Conservation (phyloP, 2,888 invertebrate species). For the Carpatolechia fugitivella region DNA sequence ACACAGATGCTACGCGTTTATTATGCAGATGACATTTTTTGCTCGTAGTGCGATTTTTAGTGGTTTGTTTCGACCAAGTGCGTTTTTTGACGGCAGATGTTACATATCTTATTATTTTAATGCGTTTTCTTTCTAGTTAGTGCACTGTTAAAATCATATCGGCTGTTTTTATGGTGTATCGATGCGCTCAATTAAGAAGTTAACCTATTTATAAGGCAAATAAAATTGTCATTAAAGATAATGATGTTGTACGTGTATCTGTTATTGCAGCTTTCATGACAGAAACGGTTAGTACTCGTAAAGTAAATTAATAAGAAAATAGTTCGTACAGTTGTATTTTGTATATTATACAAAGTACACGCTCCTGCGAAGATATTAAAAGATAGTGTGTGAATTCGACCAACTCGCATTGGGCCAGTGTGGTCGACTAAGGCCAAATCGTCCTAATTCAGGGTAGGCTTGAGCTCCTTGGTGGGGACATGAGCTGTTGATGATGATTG, state of each 20-base stretch:
- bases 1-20: constrained; percentile 59
- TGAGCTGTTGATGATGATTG: too few relatives aligned
- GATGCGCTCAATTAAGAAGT: constrained; percentile 19
- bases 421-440: too few relatives aligned
- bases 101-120: constrained; percentile 48
- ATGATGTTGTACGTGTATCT: background rate
- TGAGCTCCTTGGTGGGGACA: too few relatives aligned
- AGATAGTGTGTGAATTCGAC: too few relatives aligned
- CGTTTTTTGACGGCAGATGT: constrained; percentile 67
- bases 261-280: background rate
- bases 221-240: background rate
- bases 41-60: constrained; percentile 68
- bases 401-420: too few relatives aligned
- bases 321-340: too few relatives aligned
- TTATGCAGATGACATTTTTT: constrained; percentile 78
- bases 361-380: too few relatives aligned
- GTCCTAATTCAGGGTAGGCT: too few relatives aligned
- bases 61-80: constrained; percentile 50
- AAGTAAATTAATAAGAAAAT: too few relatives aligned
- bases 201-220: background rate
- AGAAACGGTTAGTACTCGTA: too few relatives aligned
- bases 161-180: background rate
- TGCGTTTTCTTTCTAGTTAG: background rate
- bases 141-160: background rate
- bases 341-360: background rate